Evolutionary conservation across 1,140 invertebrate species (phyloP).

Genomic region (Gryllus bimaculatus): DNA sequence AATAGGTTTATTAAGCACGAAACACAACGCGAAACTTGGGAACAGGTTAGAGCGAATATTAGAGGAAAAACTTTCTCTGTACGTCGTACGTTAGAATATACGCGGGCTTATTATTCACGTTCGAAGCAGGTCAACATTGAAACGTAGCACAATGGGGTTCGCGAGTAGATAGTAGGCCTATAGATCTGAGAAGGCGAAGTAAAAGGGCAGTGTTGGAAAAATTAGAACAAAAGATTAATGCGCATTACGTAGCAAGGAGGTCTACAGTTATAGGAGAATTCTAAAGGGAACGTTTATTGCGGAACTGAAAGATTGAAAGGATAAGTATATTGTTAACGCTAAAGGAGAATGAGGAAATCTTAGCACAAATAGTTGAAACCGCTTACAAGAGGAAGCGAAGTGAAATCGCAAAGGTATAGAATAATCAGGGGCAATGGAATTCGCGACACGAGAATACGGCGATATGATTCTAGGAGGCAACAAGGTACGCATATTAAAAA

Average conservation of each 20-base stretch:
- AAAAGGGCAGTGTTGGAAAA: neutral
- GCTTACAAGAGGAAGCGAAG: conserved; percentile 6
- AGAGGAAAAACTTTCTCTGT: conserved; percentile 15
- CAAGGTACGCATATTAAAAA: neutral
- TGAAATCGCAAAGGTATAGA: neutral
- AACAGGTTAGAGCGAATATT: conserved; percentile 8
- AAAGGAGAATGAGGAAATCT: neutral
- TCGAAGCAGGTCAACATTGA: too few relatives aligned
- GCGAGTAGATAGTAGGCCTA: too few relatives aligned
- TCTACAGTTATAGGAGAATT: too few relatives aligned
- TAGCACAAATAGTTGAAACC: neutral
- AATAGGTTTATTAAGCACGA: conserved; percentile 4
- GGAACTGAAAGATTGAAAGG: neutral
- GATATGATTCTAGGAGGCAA: neutral
- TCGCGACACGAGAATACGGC: neutral
- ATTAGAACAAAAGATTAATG: neutral
- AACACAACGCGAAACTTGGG: conserved; percentile 7
- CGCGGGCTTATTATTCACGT: too few relatives aligned
- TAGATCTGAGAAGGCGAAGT: too few relatives aligned
- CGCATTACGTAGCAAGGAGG: neutral
- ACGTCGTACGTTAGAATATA: conserved; percentile 7
- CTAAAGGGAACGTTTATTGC: neutral
- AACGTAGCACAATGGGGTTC: too few relatives aligned
- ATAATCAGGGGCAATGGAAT: neutral
- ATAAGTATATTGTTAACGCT: too few relatives aligned